Base-by-base conservation (phyloP, 2,888 invertebrate species). In the Exephanes ischioxanthus region DNA sequence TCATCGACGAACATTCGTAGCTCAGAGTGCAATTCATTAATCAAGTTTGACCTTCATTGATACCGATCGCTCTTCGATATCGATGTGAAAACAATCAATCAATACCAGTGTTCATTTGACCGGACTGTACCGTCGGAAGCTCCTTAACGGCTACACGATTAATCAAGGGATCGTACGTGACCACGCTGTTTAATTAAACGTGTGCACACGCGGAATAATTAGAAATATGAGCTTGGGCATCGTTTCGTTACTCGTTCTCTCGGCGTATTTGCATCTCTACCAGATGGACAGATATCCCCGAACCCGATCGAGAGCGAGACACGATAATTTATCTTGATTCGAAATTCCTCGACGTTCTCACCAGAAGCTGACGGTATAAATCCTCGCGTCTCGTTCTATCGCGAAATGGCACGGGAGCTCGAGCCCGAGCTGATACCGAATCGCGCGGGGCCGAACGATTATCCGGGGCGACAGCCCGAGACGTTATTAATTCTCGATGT, bases 121-220 rank as follows among this genome's bases (percentile, higher is more conserved):
- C 22, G 45, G 66, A 76, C 75, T 66, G 66, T 48, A n/a, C 53
- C 4, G 33, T 3, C 11, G 61, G 48, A 48, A 48, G 45, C 33
- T 90, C 91, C 91, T 91, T 90, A 89, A 89, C 90, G 87, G 86
- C 58, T 53, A 11, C 85, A 87, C 87, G 86, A 90, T 91, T 90
- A 88, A 91, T 92, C 91, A 91, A 87, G 70, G 72, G 0, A 77
- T 82, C 26, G 61, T 84, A 89, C 90, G 87, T 88, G 91, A 90
- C 88, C 89, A 84, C 83, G 86, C n/a, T 55, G 89, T 88, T 90
- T 91, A 91, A 92, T 90, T 91, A 92, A 91, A 89, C 88, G 88
- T 88, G 87, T 86, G 89, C 88, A 89, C 87, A 89, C 83, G 83
- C 82, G 76, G 58, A 84, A 84, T 84, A 84, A 84, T 84, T 80